Evolutionary conservation across 1,140 invertebrate species (phyloP), one percentile per base, ranked within the genome.

Genomic region (Heterodera carotae): DNA sequence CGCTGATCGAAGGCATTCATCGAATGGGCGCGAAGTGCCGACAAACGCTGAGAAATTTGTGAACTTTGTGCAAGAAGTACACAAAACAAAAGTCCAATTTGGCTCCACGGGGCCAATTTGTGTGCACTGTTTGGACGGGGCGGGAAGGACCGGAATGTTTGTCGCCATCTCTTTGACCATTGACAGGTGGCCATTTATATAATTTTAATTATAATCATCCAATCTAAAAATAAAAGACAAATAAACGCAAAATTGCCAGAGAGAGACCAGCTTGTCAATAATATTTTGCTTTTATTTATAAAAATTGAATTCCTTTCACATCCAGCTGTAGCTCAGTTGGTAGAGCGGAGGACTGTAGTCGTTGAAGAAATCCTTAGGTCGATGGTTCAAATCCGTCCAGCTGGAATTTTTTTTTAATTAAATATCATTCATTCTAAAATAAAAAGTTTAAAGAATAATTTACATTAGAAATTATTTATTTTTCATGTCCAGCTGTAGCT

Each of bases 11-110:
- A 12, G 33, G 62, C 62, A 29, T 34, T 34, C 62, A 6, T 29
- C 15, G 10, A 27, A 31, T 2, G 69, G 34, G 36, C 48, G 56
- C 36, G 95, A 94, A 68, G 95, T 98, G 29, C 97, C 97, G 0
- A 97, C 98, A 88, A 95, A 94, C 43, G 96, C 95, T 2, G 96
- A 99, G 88, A 94, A 94, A 29, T 98, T 99, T 89, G 97, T 99
- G 81, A 89, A 90, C 68, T 90, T 90, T 78, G 76, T 86, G 53
- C 64, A 56, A 15, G 96, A 99, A 89, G 96, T 99, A 48, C 97
- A 99, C 89, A 98, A 99, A 90, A 99, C 97, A 39, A 99, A 99
- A 89, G 95, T 98, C 88, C 96, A 99, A 89, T 99, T 99, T 89
- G 97, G 97, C 29, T 95, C 98, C 88, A 96, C 98, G 88, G 97